These are phyloP conservation scores for Busseola fusca DNA, from an alignment of 2,888 invertebrate species.

Conservation along the genomic window DNA sequence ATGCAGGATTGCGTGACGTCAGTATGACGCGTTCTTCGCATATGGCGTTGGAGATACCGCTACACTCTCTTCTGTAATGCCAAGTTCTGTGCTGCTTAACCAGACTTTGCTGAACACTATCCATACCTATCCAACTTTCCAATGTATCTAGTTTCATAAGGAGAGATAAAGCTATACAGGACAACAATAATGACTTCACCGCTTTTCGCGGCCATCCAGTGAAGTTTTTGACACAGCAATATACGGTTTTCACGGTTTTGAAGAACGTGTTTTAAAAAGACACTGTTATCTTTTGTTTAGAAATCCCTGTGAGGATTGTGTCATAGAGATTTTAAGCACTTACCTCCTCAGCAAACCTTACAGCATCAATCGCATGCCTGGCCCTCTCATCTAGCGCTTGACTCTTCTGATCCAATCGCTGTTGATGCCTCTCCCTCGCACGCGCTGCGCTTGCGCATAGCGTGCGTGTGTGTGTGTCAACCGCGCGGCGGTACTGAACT, in stretches of 20 bases:
- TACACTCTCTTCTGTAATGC: background rate
- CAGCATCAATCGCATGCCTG: constrained; percentile 89
- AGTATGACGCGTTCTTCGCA: too few species aligned
- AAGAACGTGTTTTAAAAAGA: background rate
- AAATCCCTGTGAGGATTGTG: background rate
- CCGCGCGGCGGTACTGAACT: constrained; percentile 90
- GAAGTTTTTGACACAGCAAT: background rate
- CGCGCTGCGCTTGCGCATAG: constrained; percentile 87
- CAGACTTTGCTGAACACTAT: background rate
- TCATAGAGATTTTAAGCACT: background rate
- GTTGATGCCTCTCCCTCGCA: constrained; percentile 84
- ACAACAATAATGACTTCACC: background rate
- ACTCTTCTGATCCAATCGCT: constrained; percentile 80
- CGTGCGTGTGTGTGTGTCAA: constrained; percentile 89
- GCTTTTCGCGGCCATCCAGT: too few species aligned
- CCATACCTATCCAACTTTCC: background rate
- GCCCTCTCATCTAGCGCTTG: constrained; percentile 86
- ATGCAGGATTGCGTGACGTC: too few species aligned
- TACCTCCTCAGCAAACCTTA: constrained; percentile 91
- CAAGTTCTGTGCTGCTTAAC: background rate
- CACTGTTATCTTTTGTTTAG: background rate
- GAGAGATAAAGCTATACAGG: background rate
- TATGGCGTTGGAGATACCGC: too few species aligned
- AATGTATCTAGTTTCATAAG: background rate
- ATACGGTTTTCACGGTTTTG: background rate